Conservation (phyloP, 2,888 invertebrate species). For the Apoda limacodes region DNA sequence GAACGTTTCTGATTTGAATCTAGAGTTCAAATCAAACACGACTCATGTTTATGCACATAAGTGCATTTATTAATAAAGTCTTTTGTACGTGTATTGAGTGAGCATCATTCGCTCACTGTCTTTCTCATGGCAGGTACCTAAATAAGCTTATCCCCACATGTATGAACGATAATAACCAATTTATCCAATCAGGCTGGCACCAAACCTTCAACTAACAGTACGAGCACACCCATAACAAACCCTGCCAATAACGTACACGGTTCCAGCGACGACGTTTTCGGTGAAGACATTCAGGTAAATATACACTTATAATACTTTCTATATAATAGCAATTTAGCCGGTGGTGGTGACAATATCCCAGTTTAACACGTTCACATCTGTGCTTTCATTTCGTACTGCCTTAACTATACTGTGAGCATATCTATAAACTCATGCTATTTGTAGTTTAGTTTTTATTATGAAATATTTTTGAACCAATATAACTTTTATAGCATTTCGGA, state of each 20-base stretch:
- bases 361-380: conserved; percentile 66
- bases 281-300: conserved; percentile 59
- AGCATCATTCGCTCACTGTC: no score
- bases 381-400: conserved; percentile 42
- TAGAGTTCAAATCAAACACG: no score
- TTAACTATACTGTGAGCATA: conserved; percentile 32
- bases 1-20: no score
- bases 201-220: conserved; percentile 55
- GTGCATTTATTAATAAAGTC: no score
- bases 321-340: no score
- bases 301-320: conserved; percentile 18
- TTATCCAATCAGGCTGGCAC: conserved; percentile 46
- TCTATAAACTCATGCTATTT: conserved; percentile 25
- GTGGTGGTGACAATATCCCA: conserved; percentile 42
- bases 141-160: no score
- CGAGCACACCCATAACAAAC: conserved; percentile 56
- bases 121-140: no score
- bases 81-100: no score
- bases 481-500: conserved; percentile 38
- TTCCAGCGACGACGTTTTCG: conserved; percentile 60
- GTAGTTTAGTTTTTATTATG: no score
- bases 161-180: not conserved
- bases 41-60: no score
- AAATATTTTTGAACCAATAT: conserved; percentile 31
- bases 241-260: conserved; percentile 52